Evolutionary conservation across 53 echinoderm and acorn worm species (phyloP).

Genomic region (Paracentrotus lividus): DNA sequence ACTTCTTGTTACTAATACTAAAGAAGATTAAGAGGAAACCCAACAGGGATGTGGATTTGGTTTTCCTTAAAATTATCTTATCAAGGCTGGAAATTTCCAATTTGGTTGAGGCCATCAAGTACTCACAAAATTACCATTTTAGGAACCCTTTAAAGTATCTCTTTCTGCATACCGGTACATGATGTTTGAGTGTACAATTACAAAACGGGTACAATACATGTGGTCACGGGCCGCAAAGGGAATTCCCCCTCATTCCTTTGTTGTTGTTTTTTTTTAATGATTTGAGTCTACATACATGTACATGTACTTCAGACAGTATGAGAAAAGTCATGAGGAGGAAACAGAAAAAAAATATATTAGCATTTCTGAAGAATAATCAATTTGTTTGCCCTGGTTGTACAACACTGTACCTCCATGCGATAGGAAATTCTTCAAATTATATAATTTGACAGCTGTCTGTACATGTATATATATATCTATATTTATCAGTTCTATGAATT

Average conservation of each 20-base stretch:
- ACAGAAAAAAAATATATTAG: background rate
- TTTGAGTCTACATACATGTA: too few relatives aligned
- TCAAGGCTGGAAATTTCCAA: background rate
- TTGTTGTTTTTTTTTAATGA: background rate
- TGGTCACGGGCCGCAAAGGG: background rate
- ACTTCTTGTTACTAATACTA: too few relatives aligned
- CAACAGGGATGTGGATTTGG: background rate
- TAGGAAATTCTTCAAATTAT: background rate
- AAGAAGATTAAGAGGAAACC: background rate
- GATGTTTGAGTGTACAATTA: background rate
- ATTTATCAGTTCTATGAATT: too few relatives aligned
- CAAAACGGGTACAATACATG: background rate
- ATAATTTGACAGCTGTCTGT: background rate
- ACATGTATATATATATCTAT: too few relatives aligned
- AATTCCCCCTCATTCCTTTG: background rate
- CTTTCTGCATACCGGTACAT: background rate
- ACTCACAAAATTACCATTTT: background rate
- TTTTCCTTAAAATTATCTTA: background rate
- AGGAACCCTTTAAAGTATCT: background rate
- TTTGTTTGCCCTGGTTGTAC: background rate
- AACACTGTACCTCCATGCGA: background rate
- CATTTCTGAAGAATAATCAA: background rate
- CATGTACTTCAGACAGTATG: too few relatives aligned
- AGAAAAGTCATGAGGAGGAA: background rate
- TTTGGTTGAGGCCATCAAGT: background rate